Evolutionary conservation across 2,888 invertebrate species (phyloP).

Genomic region (Rotaria socialis): DNA sequence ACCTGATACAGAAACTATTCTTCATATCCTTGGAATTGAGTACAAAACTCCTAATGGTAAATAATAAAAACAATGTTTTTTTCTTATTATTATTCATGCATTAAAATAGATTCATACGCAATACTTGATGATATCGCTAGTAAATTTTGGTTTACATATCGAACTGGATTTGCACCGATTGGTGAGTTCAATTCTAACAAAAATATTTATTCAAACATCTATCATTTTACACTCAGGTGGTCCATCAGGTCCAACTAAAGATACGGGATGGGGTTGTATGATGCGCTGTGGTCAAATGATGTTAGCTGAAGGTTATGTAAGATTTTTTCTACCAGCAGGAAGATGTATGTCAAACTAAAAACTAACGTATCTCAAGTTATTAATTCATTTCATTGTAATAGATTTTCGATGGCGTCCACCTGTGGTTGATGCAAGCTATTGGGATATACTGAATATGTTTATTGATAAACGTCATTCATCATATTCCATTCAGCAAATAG

Average conservation of each 20-base stretch:
- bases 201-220: not conserved
- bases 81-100: not conserved
- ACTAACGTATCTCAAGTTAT: not conserved
- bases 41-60: conserved; percentile 25
- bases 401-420: conserved; percentile 43
- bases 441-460: conserved; percentile 46
- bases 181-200: not conserved
- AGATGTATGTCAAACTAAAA: not conserved
- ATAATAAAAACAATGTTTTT: not conserved
- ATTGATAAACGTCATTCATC: conserved; percentile 42
- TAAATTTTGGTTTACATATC: conserved; percentile 46
- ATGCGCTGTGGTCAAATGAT: conserved; percentile 47
- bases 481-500: conserved; percentile 46
- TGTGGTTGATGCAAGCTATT: conserved; percentile 37
- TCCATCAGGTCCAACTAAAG: conserved; percentile 38
- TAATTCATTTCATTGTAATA: not conserved
- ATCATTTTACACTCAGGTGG: not conserved
- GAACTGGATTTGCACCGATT: conserved; percentile 42
- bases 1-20: not conserved
- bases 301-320: conserved; percentile 42
- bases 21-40: conserved; percentile 21
- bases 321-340: conserved; percentile 40
- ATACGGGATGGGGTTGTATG: conserved; percentile 47
- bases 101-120: conserved; percentile 36
- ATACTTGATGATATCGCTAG: conserved; percentile 38